These are phyloP conservation scores for Nothoprocta perdicaria DNA, from an alignment of 2,113 vertebrate genomes.

Conservation along the genomic window DNA sequence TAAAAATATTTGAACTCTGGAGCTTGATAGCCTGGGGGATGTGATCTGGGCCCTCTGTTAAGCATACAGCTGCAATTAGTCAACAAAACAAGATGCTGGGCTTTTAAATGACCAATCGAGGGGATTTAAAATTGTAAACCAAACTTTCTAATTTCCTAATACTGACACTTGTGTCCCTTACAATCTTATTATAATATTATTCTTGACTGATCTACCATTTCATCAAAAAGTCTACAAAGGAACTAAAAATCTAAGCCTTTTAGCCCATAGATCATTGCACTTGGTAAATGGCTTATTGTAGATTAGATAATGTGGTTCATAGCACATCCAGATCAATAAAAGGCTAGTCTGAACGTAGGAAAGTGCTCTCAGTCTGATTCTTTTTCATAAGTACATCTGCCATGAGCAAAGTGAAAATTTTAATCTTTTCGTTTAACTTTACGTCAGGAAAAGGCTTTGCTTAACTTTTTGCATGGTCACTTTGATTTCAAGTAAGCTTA, in stretches of 20 bases:
- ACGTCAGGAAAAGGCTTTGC: background rate
- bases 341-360: conserved; percentile 56
- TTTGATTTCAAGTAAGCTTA: background rate
- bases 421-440: conserved; percentile 22
- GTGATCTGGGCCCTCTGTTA: background rate
- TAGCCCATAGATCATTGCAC: conserved; percentile 77
- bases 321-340: conserved; percentile 76
- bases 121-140: conserved; percentile 72
- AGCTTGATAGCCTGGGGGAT: background rate
- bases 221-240: conserved; percentile 78
- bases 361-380: conserved; percentile 62
- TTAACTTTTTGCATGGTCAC: background rate
- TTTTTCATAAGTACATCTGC: conserved; percentile 45
- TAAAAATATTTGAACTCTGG: conserved; percentile 14
- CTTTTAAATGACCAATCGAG: conserved; percentile 54
- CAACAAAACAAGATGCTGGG: conserved; percentile 2
- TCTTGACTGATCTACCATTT: conserved; percentile 84
- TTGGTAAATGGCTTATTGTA: conserved; percentile 79
- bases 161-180: conserved; percentile 82
- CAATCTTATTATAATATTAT: conserved; percentile 84
- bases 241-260: conserved; percentile 74
- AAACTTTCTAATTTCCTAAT: conserved; percentile 82
- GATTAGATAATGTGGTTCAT: conserved; percentile 79
- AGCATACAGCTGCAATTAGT: background rate
- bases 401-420: conserved; percentile 41